Base-by-base conservation (phyloP, 2,888 invertebrate genomes). In the Plebejus anna region DNA sequence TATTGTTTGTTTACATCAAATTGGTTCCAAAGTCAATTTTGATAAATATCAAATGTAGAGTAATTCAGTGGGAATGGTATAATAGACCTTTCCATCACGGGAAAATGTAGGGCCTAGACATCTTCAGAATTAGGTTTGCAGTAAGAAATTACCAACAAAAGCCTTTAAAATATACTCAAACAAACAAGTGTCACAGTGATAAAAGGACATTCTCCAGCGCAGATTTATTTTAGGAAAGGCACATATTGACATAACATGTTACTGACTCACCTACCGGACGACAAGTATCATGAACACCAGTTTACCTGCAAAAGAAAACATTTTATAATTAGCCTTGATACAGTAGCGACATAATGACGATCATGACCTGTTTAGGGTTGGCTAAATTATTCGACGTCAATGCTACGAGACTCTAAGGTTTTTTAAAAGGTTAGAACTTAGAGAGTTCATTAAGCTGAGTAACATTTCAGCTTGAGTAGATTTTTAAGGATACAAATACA, bases 241-340 rank as follows among this genome's bases (percentile, higher is more conserved):
- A 22, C n/a, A 51, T 13, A 51, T 3, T 0, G 13, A 57, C n/a
- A 28, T 22, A 61, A 66, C 28, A 32, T 22, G 22, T 59, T 42
- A 61, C 66, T 66, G 66, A 36, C 66, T 66, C 66, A 66, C 61
- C 28, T 61, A 70, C 70, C 38, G 38, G 38, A 70, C 38, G 38
- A 32, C 1, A 13, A 32, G n/a, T n/a, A 70, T 42, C n/a, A 42
- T 71, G n/a, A 71, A 71, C 71, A 7, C n/a, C 42, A 28, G 28
- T 42, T 71, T 71, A 71, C 71, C 71, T 71, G 71, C 71, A 71
- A 71, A 71, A 71, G 71, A 71, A 42, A 71, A 42, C 11, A 71
- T 71, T 66, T 66, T 66, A 36, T 22, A 22, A 22, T 66, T 66
- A 66, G 13, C 66, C 66, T 66, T 36, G 66, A 66, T 66, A 66